Conservation (phyloP, 2,888 invertebrate species). For the Oxytorus armatus region DNA sequence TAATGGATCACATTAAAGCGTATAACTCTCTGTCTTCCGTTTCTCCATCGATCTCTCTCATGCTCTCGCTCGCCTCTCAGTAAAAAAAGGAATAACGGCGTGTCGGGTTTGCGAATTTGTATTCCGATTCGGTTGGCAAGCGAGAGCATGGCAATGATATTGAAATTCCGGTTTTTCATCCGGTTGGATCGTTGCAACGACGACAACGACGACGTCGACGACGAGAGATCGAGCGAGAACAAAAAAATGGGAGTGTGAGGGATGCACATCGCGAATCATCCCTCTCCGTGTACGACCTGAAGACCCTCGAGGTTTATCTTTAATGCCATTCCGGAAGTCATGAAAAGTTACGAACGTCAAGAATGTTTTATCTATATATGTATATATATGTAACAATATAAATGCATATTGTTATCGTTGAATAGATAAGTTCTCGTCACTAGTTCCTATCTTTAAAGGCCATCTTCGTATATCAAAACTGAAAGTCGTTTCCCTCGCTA, state of each 20-base stretch:
- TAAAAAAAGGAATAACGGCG: constrained; percentile 59
- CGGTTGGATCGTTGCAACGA: constrained; percentile 39
- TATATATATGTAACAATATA: constrained; percentile 12
- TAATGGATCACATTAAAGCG: constrained; percentile 16
- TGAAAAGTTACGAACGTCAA: constrained; percentile 42
- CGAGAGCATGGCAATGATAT: constrained; percentile 60
- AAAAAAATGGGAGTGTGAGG: constrained; percentile 5
- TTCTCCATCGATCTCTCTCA: neutral
- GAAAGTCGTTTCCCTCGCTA: neutral
- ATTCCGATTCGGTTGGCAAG: constrained; percentile 64
- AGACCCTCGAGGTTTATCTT: constrained; percentile 50
- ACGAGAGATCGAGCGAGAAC: constrained; percentile 29
- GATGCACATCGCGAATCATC: constrained; percentile 53
- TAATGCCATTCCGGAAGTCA: constrained; percentile 59
- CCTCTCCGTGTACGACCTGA: constrained; percentile 19
- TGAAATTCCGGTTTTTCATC: constrained; percentile 64
- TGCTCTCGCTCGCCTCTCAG: neutral
- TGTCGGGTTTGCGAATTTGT: constrained; percentile 59
- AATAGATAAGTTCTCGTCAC: constrained; percentile 34
- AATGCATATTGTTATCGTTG: constrained; percentile 24
- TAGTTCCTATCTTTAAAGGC: constrained; percentile 46
- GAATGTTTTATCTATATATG: constrained; percentile 34
- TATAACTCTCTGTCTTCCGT: neutral
- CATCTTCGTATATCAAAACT: constrained; percentile 28
- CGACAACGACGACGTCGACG: constrained; percentile 20